Conservation (phyloP, 2,113 vertebrate species). For the Cyprinodon tularosa region DNA sequence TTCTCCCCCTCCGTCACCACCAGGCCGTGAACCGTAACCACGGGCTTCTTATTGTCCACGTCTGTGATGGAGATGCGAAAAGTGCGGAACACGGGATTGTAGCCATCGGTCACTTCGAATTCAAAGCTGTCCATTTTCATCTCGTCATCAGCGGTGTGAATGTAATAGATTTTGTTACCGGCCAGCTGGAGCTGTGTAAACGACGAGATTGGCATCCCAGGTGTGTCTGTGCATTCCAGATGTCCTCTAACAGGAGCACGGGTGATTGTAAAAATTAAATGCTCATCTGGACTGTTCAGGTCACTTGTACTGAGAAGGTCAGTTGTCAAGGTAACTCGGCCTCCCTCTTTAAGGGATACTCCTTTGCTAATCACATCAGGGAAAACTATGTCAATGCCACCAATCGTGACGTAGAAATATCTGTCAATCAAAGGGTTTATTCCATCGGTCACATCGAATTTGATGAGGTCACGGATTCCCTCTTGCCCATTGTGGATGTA, state of each 20-base stretch:
- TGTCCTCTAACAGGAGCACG: conserved; percentile 89
- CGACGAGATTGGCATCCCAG: conserved; percentile 86
- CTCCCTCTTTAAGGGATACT: conserved; percentile 93
- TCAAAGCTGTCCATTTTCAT: conserved; percentile 98
- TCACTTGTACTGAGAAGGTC: conserved; percentile 95
- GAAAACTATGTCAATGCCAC: conserved; percentile 90
- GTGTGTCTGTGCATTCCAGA: conserved; percentile 90
- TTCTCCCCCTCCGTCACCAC: conserved; percentile 86
- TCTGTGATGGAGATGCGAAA: conserved; percentile 93
- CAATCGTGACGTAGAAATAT: conserved; percentile 92
- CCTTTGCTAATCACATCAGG: conserved; percentile 94
- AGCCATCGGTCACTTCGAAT: conserved; percentile 95
- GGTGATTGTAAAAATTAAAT: conserved; percentile 93
- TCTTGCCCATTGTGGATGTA: conserved; percentile 89
- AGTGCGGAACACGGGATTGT: conserved; percentile 93
- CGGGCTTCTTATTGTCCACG: conserved; percentile 96
- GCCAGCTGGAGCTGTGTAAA: conserved; percentile 95
- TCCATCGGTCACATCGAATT: conserved; percentile 96
- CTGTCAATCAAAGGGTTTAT: conserved; percentile 93
- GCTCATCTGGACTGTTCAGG: conserved; percentile 94
- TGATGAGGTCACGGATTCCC: conserved; percentile 91
- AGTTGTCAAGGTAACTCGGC: conserved; percentile 91
- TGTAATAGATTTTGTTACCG: conserved; percentile 94
- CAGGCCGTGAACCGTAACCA: conserved; percentile 87
- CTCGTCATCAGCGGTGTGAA: conserved; percentile 94